Conservation (phyloP, 1,140 invertebrate species). For the Trissolcus basalis region DNA sequence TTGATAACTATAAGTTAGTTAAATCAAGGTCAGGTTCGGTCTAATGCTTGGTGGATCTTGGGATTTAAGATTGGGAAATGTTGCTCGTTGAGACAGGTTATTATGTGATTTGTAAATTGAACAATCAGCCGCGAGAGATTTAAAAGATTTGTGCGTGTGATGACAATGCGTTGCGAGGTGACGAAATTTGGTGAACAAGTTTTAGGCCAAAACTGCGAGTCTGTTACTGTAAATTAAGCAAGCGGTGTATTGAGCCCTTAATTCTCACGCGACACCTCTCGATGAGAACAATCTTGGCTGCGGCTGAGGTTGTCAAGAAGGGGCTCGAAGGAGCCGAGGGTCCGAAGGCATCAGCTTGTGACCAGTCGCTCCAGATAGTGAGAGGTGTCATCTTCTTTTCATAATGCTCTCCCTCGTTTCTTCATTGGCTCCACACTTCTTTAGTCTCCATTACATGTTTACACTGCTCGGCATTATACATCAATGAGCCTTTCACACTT, state of each 20-base stretch:
- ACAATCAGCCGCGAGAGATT: too few species aligned
- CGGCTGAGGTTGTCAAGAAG: slow-evolving; percentile 54
- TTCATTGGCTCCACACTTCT: slow-evolving; percentile 40
- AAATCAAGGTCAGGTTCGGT: too few species aligned
- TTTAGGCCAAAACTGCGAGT: slow-evolving; percentile 30
- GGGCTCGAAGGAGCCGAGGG: slow-evolving; percentile 44
- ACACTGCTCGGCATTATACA: slow-evolving; percentile 38
- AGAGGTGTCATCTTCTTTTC: slow-evolving; percentile 51
- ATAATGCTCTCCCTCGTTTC: slow-evolving; percentile 39
- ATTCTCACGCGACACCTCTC: slow-evolving; percentile 59
- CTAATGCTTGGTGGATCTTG: too few species aligned
- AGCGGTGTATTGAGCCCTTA: slow-evolving; percentile 46
- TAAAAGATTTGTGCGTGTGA: too few species aligned
- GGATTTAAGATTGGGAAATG: too few species aligned
- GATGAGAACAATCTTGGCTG: slow-evolving; percentile 54
- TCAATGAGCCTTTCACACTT: slow-evolving; percentile 43
- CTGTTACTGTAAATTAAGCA: slow-evolving; percentile 51
- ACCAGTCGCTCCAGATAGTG: slow-evolving; percentile 56
- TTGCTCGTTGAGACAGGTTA: too few species aligned
- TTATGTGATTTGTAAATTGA: too few species aligned
- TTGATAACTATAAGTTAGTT: too few species aligned
- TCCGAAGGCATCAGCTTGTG: slow-evolving; percentile 52
- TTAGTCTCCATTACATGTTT: slow-evolving; percentile 56
- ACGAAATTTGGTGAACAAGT: slow-evolving; percentile 38
- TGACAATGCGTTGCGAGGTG: slow-evolving; percentile 1